Percentiles rank a stretch among this genome's conserved stretches.
Conservation (phyloP, 2,113 vertebrate genomes). For the Uria aalge region DNA sequence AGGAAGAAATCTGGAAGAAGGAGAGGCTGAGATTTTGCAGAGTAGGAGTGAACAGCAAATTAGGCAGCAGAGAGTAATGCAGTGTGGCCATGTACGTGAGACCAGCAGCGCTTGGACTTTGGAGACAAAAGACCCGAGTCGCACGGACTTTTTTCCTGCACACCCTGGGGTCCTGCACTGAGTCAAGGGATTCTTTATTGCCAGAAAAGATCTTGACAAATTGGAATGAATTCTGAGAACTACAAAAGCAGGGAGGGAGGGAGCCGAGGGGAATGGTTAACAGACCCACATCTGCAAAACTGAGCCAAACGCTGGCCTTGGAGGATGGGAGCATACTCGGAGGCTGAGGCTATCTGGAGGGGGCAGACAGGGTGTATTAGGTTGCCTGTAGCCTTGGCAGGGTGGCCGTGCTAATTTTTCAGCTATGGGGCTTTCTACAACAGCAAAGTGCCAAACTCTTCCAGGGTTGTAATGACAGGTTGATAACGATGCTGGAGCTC, state of each 20-base stretch:
- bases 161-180: not conserved
- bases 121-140: not conserved
- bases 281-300: conserved; percentile 33
- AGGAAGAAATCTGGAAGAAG: not conserved
- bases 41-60: not conserved
- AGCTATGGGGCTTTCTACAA: not conserved
- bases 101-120: not conserved
- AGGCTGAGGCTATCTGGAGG: conserved; percentile 8
- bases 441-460: not conserved
- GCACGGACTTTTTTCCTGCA: not conserved
- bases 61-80: not conserved
- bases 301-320: not conserved
- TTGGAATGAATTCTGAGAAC: conserved; percentile 19
- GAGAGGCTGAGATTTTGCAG: conserved; percentile 5
- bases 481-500: not conserved
- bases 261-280: not conserved
- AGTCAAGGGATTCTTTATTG: not conserved
- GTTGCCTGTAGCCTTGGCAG: conserved; percentile 8
- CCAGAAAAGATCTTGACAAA: conserved; percentile 33
- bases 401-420: not conserved
- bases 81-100: rapidly evolving
- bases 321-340: not conserved
- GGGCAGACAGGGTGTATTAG: not conserved
- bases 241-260: not conserved
- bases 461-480: not conserved